These are phyloP conservation scores for Troides aeacus DNA, from an alignment of 2,888 invertebrate species.

Conservation along the genomic window DNA sequence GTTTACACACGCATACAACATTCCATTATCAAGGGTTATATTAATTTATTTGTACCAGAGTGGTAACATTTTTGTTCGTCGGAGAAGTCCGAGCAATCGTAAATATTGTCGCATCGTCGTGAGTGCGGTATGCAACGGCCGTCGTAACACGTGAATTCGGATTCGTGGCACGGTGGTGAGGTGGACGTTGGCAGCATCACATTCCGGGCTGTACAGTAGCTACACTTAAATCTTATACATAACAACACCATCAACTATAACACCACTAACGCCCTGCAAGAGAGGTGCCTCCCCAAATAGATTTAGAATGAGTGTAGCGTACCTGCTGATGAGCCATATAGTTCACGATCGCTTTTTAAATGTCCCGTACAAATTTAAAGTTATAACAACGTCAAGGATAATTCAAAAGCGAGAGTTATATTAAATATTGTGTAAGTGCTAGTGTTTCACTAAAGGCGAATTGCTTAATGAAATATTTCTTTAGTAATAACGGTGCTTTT, in stretches of 20 bases:
- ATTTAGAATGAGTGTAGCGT: too few species aligned
- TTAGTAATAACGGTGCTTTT: slow-evolving; percentile 5
- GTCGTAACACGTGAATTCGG: slow-evolving; percentile 87
- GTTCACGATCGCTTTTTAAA: too few species aligned
- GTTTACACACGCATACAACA: slow-evolving; percentile 48
- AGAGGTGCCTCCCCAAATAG: too few species aligned
- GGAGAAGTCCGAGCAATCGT: slow-evolving; percentile 94
- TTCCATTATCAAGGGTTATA: slow-evolving; percentile 45
- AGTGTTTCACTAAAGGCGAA: too few species aligned
- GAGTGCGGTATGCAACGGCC: slow-evolving; percentile 87
- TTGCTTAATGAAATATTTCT: neutral
- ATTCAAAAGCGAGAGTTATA: too few species aligned
- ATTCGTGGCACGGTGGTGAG: slow-evolving; percentile 77
- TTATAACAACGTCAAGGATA: too few species aligned
- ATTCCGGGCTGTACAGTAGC: slow-evolving; percentile 62
- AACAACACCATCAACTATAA: neutral
- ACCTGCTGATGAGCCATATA: too few species aligned
- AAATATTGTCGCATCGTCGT: slow-evolving; percentile 92
- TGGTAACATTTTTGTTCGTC: slow-evolving; percentile 92
- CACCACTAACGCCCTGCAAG: too few species aligned
- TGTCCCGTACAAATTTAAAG: too few species aligned
- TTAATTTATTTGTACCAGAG: slow-evolving; percentile 63
- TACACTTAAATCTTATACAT: slow-evolving; percentile 34
- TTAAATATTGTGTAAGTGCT: too few species aligned
- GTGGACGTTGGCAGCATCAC: slow-evolving; percentile 59